Conservation (phyloP, 2,113 vertebrate genomes). For the Apodemus sylvaticus region DNA sequence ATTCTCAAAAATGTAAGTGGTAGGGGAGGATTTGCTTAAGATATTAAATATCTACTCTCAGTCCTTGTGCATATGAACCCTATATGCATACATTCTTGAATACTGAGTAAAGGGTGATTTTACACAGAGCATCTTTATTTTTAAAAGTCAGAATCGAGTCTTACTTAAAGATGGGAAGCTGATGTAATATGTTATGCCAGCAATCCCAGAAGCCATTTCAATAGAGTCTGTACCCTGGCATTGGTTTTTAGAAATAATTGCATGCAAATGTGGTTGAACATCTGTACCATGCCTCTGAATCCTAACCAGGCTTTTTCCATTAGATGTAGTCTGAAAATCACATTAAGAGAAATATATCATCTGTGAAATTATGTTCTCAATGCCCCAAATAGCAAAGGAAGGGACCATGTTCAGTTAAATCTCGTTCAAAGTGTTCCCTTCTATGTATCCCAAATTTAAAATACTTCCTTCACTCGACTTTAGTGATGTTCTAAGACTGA, state of each 20-base stretch:
- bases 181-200: constrained; percentile 54
- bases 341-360: constrained; percentile 69
- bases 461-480: constrained; percentile 49
- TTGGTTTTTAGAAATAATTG: constrained; percentile 79
- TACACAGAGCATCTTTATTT: constrained; percentile 41
- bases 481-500: constrained; percentile 21
- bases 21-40: not conserved
- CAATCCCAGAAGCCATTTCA: constrained; percentile 75
- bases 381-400: constrained; percentile 65
- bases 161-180: constrained; percentile 57
- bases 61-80: not conserved
- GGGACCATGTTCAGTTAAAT: constrained; percentile 54
- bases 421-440: constrained; percentile 23
- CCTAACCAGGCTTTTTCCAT: constrained; percentile 72
- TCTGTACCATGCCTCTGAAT: constrained; percentile 77
- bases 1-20: not conserved
- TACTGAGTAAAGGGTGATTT: constrained; percentile 39
- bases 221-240: constrained; percentile 58
- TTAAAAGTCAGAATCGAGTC: constrained; percentile 57
- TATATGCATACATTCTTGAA: not conserved
- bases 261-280: constrained; percentile 74
- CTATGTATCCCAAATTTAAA: constrained; percentile 62
- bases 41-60: not conserved
- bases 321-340: constrained; percentile 60
- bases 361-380: constrained; percentile 75